phyloP scores from a whole-genome alignment of 1,140 invertebrate species.

The Drosophila leontia region DNA sequence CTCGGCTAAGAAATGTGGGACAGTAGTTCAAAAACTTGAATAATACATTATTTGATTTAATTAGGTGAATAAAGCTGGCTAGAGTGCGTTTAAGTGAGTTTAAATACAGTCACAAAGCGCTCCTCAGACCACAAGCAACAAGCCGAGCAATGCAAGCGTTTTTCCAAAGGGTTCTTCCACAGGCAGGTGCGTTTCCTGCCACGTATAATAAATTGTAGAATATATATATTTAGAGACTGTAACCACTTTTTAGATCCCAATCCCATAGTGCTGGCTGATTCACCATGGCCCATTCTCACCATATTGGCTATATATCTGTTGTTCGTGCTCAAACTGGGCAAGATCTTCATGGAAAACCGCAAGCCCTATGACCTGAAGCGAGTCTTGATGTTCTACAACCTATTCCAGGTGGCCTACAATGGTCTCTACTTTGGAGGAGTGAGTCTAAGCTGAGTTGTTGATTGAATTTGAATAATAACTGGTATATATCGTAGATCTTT shows the following conservation, averaged over 20 bases:
- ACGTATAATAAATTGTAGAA: not conserved
- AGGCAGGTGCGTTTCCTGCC: slow-evolving; percentile 29
- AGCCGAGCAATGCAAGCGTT: slow-evolving; percentile 32
- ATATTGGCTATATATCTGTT: slow-evolving; percentile 49
- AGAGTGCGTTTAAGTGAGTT: slow-evolving; percentile 4
- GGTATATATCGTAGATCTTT: slow-evolving; percentile 22
- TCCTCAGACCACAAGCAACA: slow-evolving; percentile 16
- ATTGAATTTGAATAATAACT: not conserved
- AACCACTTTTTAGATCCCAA: slow-evolving; percentile 40
- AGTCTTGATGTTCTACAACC: slow-evolving; percentile 50
- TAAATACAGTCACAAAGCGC: slow-evolving; percentile 22
- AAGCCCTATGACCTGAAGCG: slow-evolving; percentile 53
- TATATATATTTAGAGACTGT: not conserved
- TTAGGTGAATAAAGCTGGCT: not conserved
- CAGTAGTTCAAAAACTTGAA: slow-evolving; percentile 43
- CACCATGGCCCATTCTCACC: slow-evolving; percentile 50
- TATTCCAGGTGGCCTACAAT: slow-evolving; percentile 59
- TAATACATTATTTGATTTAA: slow-evolving; percentile 32
- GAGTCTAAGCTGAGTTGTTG: slow-evolving; percentile 2
- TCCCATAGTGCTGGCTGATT: slow-evolving; percentile 38
- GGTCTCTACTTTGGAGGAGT: slow-evolving; percentile 45
- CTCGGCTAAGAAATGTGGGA: slow-evolving; percentile 9
- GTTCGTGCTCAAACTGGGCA: slow-evolving; percentile 66
- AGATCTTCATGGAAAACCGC: slow-evolving; percentile 53
- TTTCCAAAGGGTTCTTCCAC: slow-evolving; percentile 42